Evolutionary conservation across 2,888 invertebrate genomes (phyloP), one percentile per base, ranked within the genome.

Genomic region (Agrypnus murinus): DNA sequence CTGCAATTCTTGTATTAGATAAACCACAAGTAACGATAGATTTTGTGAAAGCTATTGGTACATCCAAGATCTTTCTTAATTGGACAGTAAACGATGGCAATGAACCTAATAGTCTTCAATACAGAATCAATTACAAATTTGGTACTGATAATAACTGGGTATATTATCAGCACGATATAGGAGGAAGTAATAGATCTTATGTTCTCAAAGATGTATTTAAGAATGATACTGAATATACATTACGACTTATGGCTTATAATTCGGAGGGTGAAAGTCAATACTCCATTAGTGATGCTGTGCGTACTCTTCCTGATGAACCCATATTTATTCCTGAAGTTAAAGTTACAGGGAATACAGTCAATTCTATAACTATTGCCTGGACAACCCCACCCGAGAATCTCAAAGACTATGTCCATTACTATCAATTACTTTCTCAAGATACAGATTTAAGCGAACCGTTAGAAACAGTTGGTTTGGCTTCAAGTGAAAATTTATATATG

Each of bases 321-420:
- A 87, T 89, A 71, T 95, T 95, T 81, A 88, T 93, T 46, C 95
- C 96, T 0, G 91, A 91, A 80, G 92, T 95, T 45, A 90, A 92
- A 46, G 92, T 95, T 0, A 94, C 93, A 38, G 95, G 88, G 1
- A 89, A 87, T 12, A 89, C 89, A 5, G 86, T 87, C 10, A 92
- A 92, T 19, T 94, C 95, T 0, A 93, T 95, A 69, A 95, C 95
- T 0, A 92, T 96, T 59, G 92, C 93, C 0, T 95, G 95, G 94
- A 89, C 88, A 31, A 87, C 90, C 0, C 93, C 94, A 0, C 90
- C 92, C 0, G 83, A 87, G 0, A 87, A 91, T 15, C 87, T 93
- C 9, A 88, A 89, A 9, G 90, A 92, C 72, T 90, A 91, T 77
- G 92, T 95, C 57, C 94, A 95, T 79, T 94, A 92, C 79, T 95